Conservation (phyloP, 2,888 invertebrate species). For the Drosophila lacicola region DNA sequence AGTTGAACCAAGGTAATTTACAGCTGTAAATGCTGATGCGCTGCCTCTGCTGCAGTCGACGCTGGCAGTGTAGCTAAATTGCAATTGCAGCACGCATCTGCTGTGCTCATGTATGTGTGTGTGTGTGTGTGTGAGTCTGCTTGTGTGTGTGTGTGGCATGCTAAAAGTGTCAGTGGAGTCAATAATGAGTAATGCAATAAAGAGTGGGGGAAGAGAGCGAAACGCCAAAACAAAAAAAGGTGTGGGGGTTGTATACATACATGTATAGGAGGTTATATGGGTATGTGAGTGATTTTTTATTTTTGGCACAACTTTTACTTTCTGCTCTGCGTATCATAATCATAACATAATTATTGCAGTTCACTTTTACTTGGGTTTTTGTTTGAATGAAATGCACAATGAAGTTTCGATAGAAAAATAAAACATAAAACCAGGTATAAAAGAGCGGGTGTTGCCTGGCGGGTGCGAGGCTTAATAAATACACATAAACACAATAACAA, state of each 20-base stretch:
- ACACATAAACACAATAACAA: conserved; percentile 47
- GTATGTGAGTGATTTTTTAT: conserved; percentile 25
- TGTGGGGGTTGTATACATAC: conserved; percentile 38
- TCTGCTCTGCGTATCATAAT: conserved; percentile 21
- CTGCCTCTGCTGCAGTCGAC: conserved; percentile 18
- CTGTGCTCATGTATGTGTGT: neutral
- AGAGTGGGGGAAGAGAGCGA: conserved; percentile 21
- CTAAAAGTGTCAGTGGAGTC: conserved; percentile 54
- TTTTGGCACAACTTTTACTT: conserved; percentile 59
- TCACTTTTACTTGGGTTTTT: conserved; percentile 50
- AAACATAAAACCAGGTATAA: conserved; percentile 44
- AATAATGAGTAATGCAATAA: conserved; percentile 64
- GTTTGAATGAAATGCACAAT: conserved; percentile 59
- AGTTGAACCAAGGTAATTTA: conserved; percentile 62
- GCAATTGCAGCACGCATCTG: conserved; percentile 59
- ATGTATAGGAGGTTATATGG: conserved; percentile 23
- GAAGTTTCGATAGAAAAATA: conserved; percentile 38
- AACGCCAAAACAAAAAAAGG: conserved; percentile 24
- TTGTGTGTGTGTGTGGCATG: conserved; percentile 40
- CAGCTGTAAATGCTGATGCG: conserved; percentile 35
- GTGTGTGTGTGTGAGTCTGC: neutral
- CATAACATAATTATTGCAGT: conserved; percentile 59
- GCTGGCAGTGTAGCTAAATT: conserved; percentile 38
- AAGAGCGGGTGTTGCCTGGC: conserved; percentile 13
- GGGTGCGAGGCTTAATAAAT: conserved; percentile 14